Evolutionary conservation across 2,797 vertebrate species (phyloP).

Genomic region (Halcyon leucocephala): DNA sequence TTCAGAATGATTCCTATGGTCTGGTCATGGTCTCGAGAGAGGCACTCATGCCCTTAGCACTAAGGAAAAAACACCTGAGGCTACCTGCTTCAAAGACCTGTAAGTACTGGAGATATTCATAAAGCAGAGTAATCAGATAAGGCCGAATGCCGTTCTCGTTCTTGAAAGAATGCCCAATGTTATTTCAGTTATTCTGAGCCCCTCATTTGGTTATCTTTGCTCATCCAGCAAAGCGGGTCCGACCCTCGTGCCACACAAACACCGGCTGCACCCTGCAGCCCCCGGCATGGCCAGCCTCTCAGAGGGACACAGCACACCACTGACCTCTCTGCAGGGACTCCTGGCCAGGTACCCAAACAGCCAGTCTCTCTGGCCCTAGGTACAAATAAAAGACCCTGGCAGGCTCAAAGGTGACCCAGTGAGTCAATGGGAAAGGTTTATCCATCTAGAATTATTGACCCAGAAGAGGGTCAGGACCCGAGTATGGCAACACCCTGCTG

Average conservation of each 20-base stretch:
- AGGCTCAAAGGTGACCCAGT: neutral
- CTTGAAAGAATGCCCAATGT: rapidly evolving
- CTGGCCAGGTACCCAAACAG: neutral
- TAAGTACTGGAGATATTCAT: neutral
- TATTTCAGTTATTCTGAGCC: rapidly evolving
- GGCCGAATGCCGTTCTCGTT: rapidly evolving
- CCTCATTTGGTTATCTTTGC: neutral
- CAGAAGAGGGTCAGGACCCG: neutral
- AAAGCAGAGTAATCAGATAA: neutral
- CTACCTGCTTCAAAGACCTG: neutral
- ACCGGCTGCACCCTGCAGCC: neutral
- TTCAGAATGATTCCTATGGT: neutral
- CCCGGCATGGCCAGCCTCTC: neutral
- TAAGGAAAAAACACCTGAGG: neutral
- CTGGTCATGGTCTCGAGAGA: neutral
- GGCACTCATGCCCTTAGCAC: neutral
- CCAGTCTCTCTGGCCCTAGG: neutral
- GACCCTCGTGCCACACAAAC: rapidly evolving
- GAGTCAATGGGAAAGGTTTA: neutral
- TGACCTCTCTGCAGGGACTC: neutral
- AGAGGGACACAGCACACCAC: rapidly evolving
- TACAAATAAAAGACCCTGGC: neutral
- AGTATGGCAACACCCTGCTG: neutral
- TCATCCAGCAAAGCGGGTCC: neutral
- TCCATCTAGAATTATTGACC: neutral